Conservation (phyloP, 1,140 invertebrate species). For the Drosophila elegans region DNA sequence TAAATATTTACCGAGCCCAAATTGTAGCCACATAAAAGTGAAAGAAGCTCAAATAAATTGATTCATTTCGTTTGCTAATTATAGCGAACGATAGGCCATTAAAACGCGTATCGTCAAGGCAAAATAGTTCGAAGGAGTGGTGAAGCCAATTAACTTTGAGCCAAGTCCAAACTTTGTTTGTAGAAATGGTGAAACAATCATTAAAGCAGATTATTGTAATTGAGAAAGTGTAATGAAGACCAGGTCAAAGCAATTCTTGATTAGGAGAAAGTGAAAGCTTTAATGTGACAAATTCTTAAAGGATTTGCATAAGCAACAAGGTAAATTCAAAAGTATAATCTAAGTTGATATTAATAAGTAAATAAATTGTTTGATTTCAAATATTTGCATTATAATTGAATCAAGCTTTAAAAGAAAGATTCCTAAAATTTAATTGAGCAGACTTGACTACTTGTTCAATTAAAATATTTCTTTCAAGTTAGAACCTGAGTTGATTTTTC, state of each 20-base stretch:
- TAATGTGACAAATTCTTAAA: not conserved
- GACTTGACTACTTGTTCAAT: too few species aligned
- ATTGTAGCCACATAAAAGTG: conserved; percentile 12
- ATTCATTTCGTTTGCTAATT: conserved; percentile 59
- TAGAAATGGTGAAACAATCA: conserved; percentile 56
- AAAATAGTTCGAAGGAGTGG: not conserved
- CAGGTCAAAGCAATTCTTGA: conserved; percentile 15
- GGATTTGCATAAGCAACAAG: too few species aligned
- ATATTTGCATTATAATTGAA: too few species aligned
- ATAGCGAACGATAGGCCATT: conserved; percentile 56
- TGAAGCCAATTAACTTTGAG: conserved; percentile 41
- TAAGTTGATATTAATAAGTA: not conserved
- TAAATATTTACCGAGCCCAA: conserved; percentile 33
- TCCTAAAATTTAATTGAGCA: too few species aligned
- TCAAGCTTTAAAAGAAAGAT: too few species aligned
- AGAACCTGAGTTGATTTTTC: too few species aligned
- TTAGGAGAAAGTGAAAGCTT: conserved; percentile 13
- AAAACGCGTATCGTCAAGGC: conserved; percentile 48
- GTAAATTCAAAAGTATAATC: not conserved
- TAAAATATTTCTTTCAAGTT: too few species aligned
- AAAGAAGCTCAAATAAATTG: conserved; percentile 31
- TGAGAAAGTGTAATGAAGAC: conserved; percentile 22
- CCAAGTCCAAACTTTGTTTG: conserved; percentile 23
- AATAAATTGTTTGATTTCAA: too few species aligned
- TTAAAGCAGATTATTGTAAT: conserved; percentile 62